Evolutionary conservation across 1,140 invertebrate genomes (phyloP).

Genomic region (Babylonia areolata): DNA sequence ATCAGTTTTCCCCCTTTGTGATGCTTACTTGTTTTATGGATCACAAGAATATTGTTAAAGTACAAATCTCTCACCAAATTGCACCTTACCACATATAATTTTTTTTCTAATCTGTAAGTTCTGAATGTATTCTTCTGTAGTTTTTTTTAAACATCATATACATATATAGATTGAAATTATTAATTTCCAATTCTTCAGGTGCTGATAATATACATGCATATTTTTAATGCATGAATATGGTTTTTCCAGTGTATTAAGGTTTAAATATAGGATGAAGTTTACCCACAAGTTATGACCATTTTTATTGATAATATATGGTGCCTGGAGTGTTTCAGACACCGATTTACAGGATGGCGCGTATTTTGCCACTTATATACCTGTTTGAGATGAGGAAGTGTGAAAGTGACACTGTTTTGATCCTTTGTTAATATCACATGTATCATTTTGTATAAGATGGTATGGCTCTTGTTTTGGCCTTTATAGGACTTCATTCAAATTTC

Average conservation of each 20-base stretch:
- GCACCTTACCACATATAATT: not conserved
- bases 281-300: not conserved
- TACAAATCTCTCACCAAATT: not conserved
- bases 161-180: constrained; percentile 5
- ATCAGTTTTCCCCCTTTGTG: too few relatives aligned
- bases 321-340: constrained; percentile 19
- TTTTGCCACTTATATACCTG: constrained; percentile 30
- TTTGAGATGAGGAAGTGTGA: constrained; percentile 12
- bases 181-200: constrained; percentile 34
- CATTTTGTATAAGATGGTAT: not conserved
- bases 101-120: not conserved
- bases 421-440: not conserved
- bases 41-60: too few relatives aligned
- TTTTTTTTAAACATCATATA: not conserved
- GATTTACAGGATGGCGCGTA: constrained; percentile 26
- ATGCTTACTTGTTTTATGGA: too few relatives aligned
- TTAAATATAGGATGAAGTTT: not conserved
- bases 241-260: constrained; percentile 15
- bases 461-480: not conserved
- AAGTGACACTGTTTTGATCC: constrained; percentile 6
- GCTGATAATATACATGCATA: constrained; percentile 26
- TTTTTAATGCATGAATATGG: constrained; percentile 28
- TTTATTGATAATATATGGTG: constrained; percentile 9
- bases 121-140: not conserved
- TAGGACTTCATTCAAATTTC: not conserved